phyloP scores from a whole-genome alignment of 2,888 invertebrate species.

The Homarus gammarus region DNA sequence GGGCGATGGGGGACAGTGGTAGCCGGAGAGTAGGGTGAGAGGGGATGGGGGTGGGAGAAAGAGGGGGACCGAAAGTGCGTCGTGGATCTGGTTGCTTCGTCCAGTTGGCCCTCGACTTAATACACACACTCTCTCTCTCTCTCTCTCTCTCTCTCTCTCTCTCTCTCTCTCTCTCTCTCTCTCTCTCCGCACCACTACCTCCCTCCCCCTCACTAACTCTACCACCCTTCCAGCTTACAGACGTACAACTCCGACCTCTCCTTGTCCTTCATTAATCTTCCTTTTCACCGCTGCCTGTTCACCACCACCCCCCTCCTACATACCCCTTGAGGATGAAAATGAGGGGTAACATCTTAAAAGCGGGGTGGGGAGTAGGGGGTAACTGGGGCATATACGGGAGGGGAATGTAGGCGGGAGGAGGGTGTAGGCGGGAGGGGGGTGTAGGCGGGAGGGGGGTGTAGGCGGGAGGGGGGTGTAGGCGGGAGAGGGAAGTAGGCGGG shows the following conservation, averaged over 20 bases:
- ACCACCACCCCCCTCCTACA: no score
- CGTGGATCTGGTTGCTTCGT: background rate
- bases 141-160: background rate
- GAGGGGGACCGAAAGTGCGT: background rate
- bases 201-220: background rate
- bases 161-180: background rate
- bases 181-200: background rate
- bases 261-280: background rate
- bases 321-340: background rate
- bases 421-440: background rate
- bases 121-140: background rate
- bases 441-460: background rate
- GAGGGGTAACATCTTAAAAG: background rate
- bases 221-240: no score
- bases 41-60: no score
- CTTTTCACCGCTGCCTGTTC: no score
- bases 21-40: background rate
- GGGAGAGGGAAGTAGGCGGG: no score
- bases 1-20: background rate
- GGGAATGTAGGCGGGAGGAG: background rate
- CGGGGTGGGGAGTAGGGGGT: background rate
- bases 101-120: no score
- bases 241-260: background rate
- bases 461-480: background rate
- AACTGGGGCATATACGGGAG: background rate